Evolutionary conservation across 2,888 invertebrate species (phyloP).

Genomic region (Dryomyza anilis): DNA sequence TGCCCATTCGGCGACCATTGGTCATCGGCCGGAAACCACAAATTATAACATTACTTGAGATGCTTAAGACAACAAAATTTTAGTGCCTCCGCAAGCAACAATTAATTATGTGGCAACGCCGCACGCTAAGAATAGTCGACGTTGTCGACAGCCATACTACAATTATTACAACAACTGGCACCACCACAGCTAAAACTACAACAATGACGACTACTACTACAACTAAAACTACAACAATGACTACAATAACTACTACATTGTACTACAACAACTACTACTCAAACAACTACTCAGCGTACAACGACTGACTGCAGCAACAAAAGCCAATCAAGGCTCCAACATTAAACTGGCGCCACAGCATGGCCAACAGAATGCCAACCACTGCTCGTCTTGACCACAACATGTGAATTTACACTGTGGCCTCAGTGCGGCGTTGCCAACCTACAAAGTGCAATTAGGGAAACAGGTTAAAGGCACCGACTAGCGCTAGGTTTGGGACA

Average conservation of each 20-base stretch:
- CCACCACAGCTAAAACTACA: not conserved
- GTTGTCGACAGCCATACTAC: too few species aligned
- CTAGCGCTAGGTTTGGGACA: too few species aligned
- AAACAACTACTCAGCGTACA: not conserved
- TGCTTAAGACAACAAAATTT: too few species aligned
- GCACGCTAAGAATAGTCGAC: too few species aligned
- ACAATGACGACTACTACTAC: not conserved
- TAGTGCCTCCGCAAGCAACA: not conserved
- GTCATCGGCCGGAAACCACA: too few species aligned
- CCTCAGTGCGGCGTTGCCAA: not conserved
- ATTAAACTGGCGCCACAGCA: not conserved
- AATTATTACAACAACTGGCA: not conserved
- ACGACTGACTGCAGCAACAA: not conserved
- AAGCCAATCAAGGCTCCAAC: not conserved
- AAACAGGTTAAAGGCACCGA: not conserved
- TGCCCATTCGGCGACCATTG: too few species aligned
- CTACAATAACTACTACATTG: not conserved
- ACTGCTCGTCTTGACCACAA: constrained; percentile 5
- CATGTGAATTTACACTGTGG: constrained; percentile 2
- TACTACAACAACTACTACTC: not conserved
- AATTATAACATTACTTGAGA: too few species aligned
- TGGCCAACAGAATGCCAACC: not conserved
- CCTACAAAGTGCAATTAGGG: constrained; percentile 6
- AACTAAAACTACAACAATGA: not conserved
- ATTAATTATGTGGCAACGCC: not conserved